Percentiles rank a stretch among this genome's conserved stretches.
Evolutionary conservation across 1,140 invertebrate genomes (phyloP).

Genomic region (Dysdera silvatica): DNA sequence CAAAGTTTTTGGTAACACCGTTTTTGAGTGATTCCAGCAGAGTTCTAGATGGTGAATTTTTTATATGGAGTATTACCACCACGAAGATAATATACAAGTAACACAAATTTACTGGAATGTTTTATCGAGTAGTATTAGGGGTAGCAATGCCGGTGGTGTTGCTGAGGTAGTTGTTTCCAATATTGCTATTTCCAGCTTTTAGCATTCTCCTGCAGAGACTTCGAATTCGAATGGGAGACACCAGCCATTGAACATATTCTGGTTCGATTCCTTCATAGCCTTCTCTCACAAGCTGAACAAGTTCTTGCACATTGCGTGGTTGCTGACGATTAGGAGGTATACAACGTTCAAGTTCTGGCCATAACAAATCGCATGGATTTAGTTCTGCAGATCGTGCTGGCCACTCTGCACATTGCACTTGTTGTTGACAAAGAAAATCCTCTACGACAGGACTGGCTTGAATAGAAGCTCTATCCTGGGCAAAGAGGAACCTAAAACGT

Average conservation of each 20-base stretch:
- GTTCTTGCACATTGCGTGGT: background rate
- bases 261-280: constrained; percentile 19
- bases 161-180: no score
- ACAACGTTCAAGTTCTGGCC: constrained; percentile 12
- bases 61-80: no score
- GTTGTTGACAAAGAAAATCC: constrained; percentile 18
- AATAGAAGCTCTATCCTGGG: constrained; percentile 22
- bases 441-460: constrained; percentile 16
- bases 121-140: no score
- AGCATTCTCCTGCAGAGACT: constrained; percentile 17
- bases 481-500: constrained; percentile 25
- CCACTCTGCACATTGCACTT: constrained; percentile 25
- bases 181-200: no score
- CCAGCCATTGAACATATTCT: constrained; percentile 21
- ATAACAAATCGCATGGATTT: constrained; percentile 19
- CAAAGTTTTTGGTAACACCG: no score
- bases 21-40: no score
- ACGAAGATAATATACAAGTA: no score
- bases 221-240: constrained; percentile 15
- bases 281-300: constrained; percentile 4
- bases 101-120: no score
- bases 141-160: no score
- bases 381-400: constrained; percentile 8
- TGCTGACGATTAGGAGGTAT: background rate
- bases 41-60: no score